A percentile compares a stretch with the other conserved stretches of the same genome.
phyloP scores from a whole-genome alignment of 2,888 invertebrate species.

The Folsomia candida region DNA sequence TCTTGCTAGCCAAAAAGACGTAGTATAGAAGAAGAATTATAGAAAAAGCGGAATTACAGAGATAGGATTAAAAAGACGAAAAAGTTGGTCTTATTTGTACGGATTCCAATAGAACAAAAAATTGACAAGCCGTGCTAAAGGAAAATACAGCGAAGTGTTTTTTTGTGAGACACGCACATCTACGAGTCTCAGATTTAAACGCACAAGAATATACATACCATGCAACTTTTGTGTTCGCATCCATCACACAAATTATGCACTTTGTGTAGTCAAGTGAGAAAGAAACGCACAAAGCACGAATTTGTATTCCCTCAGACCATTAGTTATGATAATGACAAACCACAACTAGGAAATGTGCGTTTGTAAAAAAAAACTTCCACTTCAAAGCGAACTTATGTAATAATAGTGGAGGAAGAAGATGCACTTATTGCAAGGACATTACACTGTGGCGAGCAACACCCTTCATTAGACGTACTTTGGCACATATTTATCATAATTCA shows the following conservation, averaged over 20 bases:
- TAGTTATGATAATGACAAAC: constrained; percentile 10
- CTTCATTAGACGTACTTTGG: constrained; percentile 3
- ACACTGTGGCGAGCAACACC: constrained; percentile 1
- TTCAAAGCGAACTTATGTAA: too few species aligned
- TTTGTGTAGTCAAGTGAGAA: background rate
- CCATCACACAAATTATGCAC: constrained; percentile 3
- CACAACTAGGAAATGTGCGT: background rate
- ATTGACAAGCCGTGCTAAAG: background rate
- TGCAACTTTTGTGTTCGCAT: background rate
- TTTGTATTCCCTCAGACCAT: background rate
- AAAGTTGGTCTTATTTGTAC: background rate
- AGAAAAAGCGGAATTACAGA: too few species aligned
- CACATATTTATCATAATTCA: constrained; percentile 5
- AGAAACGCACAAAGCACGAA: background rate
- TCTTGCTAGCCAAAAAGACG: background rate
- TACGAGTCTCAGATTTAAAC: too few species aligned
- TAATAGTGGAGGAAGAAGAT: too few species aligned
- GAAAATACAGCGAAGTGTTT: background rate
- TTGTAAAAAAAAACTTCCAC: background rate
- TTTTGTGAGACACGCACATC: background rate
- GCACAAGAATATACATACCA: background rate
- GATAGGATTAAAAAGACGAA: too few species aligned
- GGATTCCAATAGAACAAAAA: background rate
- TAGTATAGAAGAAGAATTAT: background rate
- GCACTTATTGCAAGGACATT: background rate